phyloP scores from a whole-genome alignment of 2,888 invertebrate genomes.

The Pheosia gnoma region DNA sequence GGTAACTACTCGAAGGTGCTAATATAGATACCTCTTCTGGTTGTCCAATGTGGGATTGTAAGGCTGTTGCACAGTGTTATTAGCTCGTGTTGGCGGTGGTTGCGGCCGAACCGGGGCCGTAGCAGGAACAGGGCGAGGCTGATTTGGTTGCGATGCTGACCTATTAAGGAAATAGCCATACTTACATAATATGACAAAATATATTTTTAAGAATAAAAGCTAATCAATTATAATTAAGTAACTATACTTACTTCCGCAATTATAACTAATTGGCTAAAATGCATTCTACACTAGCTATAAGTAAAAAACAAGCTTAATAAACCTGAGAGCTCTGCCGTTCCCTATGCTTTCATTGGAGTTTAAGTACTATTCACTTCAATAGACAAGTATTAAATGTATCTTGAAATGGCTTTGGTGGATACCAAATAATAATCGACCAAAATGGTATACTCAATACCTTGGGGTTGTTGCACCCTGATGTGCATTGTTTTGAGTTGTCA shows the following conservation, averaged over 20 bases:
- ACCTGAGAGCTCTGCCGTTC: too few relatives aligned
- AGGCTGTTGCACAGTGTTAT: not conserved
- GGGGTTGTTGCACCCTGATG: not conserved
- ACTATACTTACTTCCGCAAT: not conserved
- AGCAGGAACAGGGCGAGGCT: not conserved
- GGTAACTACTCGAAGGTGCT: too few relatives aligned
- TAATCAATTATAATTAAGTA: not conserved
- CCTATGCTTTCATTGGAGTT: too few relatives aligned
- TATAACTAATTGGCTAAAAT: too few relatives aligned
- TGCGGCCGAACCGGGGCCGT: not conserved
- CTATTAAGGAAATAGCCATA: not conserved
- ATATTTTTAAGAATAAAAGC: not conserved
- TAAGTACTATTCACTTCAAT: too few relatives aligned
- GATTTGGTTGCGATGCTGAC: not conserved
- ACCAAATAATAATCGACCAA: too few relatives aligned
- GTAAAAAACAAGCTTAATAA: too few relatives aligned
- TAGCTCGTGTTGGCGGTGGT: not conserved
- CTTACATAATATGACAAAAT: not conserved
- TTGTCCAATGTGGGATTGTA: not conserved
- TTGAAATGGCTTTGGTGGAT: too few relatives aligned
- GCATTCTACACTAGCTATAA: too few relatives aligned
- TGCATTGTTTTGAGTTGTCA: not conserved
- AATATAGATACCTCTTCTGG: too few relatives aligned
- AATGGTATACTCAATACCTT: not conserved
- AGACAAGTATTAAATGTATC: too few relatives aligned